Conservation (phyloP, 2,113 vertebrate genomes). For the Thryonomys swinderianus region DNA sequence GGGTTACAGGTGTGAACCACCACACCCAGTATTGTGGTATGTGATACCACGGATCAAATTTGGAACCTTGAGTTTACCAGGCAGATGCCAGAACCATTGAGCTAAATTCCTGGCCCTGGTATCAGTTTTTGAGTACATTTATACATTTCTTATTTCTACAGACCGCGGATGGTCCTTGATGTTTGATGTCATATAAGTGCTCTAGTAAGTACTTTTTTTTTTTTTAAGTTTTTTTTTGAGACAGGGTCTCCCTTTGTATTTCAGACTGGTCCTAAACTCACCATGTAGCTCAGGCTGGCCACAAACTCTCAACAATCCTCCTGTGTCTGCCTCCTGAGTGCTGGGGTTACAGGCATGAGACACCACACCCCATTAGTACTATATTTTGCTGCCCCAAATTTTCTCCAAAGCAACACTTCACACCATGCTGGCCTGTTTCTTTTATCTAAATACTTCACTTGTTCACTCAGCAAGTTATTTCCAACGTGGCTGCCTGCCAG, state of each 20-base stretch:
- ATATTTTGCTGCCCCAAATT: neutral
- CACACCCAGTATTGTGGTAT: neutral
- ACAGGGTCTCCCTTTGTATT: no score
- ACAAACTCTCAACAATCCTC: no score
- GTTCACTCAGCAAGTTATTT: conserved; percentile 1
- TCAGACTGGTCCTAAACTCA: no score
- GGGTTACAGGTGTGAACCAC: neutral
- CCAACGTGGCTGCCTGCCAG: neutral
- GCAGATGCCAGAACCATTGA: no score
- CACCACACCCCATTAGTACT: no score
- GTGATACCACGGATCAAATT: no score
- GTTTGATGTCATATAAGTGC: neutral
- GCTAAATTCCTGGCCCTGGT: no score
- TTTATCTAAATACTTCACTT: neutral
- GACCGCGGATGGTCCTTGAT: neutral
- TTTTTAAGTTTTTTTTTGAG: no score
- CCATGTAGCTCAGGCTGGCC: no score
- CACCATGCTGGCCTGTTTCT: neutral
- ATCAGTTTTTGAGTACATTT: neutral
- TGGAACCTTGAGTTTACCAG: no score
- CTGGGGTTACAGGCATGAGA: no score
- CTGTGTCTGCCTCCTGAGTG: no score
- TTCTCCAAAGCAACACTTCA: neutral
- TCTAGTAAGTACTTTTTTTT: neutral
- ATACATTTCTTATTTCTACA: neutral